Percentiles rank a stretch among this genome's conserved stretches.
Conservation (phyloP, 2,888 invertebrate genomes). For the Boloria selene region DNA sequence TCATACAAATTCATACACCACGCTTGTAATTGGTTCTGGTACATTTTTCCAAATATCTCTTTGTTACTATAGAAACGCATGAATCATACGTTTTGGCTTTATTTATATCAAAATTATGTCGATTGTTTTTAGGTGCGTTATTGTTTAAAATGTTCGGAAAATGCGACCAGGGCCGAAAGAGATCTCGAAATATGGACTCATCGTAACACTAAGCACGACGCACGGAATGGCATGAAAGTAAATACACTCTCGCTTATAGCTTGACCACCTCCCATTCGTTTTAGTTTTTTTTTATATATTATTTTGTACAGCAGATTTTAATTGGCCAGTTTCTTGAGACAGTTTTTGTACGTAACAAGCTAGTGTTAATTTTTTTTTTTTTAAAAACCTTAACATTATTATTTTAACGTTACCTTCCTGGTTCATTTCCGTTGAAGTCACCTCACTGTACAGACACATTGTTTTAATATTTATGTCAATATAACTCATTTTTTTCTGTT, state of each 20-base stretch:
- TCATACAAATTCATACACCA: constrained; percentile 5
- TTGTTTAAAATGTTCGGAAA: constrained; percentile 60
- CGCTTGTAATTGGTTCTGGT: constrained; percentile 75
- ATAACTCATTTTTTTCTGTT: constrained; percentile 1
- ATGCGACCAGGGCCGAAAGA: constrained; percentile 82
- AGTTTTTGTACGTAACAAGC: constrained; percentile 7
- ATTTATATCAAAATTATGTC: constrained; percentile 56
- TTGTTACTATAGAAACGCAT: constrained; percentile 48
- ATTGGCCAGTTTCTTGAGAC: neutral
- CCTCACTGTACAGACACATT: neutral
- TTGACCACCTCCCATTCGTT: constrained; percentile 38
- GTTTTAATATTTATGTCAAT: neutral
- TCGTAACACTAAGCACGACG: constrained; percentile 61
- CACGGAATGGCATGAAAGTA: constrained; percentile 65
- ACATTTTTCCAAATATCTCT: constrained; percentile 59
- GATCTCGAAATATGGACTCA: constrained; percentile 57
- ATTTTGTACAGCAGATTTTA: constrained; percentile 20
- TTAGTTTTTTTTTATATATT: constrained; percentile 11
- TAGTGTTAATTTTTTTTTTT: constrained; percentile 33
- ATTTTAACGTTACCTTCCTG: neutral
- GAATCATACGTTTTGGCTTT: constrained; percentile 41
- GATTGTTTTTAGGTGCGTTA: constrained; percentile 68
- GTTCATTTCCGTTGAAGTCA: neutral
- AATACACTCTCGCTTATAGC: constrained; percentile 42
- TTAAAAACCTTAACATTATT: constrained; percentile 19